A percentile compares a stretch with the other conserved stretches of the same genome.
These are phyloP conservation scores for Drosophila truncata DNA, from an alignment of 1,140 invertebrate genomes.

Conservation along the genomic window DNA sequence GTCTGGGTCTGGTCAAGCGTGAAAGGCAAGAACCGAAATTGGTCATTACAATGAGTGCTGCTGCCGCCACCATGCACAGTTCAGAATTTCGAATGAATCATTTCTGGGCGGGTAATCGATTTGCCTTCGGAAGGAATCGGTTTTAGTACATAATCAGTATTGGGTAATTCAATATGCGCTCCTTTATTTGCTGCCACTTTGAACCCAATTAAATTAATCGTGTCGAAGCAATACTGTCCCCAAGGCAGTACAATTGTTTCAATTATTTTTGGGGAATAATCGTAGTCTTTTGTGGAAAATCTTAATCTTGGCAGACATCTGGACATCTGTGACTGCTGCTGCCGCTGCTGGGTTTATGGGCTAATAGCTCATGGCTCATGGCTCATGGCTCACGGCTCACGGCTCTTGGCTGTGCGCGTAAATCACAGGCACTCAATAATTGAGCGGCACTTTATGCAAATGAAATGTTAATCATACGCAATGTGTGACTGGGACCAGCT, in stretches of 20 bases:
- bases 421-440: constrained; percentile 71
- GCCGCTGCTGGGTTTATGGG: not conserved
- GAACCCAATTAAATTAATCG: constrained; percentile 44
- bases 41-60: constrained; percentile 34
- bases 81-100: constrained; percentile 44
- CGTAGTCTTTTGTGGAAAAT: constrained; percentile 1
- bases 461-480: constrained; percentile 83
- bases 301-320: constrained; percentile 26
- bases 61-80: constrained; percentile 5
- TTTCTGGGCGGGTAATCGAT: constrained; percentile 34
- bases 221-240: constrained; percentile 19
- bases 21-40: constrained; percentile 37
- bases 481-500: constrained; percentile 66
- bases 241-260: constrained; percentile 22
- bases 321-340: constrained; percentile 17
- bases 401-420: constrained; percentile 21
- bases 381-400: not conserved
- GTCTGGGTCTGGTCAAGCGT: constrained; percentile 36
- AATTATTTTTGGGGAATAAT: constrained; percentile 13
- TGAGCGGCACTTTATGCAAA: constrained; percentile 81
- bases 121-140: constrained; percentile 21
- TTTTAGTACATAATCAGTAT: constrained; percentile 35
- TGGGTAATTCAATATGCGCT: constrained; percentile 14
- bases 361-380: not conserved
- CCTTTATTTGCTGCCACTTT: constrained; percentile 19